Evolutionary conservation across 1,140 invertebrate genomes (phyloP).

Genomic region (Scaptomyza hsui): DNA sequence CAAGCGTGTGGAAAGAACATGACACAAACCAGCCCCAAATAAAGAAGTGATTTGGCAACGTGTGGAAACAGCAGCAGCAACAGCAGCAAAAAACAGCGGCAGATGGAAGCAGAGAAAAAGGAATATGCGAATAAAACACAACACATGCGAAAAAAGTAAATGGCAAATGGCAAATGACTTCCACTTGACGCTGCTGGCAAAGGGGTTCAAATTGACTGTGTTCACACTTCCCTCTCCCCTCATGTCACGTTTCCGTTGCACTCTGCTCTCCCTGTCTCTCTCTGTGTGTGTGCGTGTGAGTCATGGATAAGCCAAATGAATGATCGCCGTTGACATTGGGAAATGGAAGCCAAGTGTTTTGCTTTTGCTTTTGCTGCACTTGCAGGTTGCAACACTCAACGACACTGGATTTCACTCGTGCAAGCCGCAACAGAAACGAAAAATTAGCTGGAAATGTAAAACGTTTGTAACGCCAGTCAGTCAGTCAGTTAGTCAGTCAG

Average conservation of each 20-base stretch:
- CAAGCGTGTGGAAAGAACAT: constrained; percentile 16
- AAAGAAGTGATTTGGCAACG: constrained; percentile 39
- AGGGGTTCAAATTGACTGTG: constrained; percentile 42
- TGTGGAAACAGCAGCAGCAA: constrained; percentile 13
- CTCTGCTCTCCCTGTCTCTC: neutral
- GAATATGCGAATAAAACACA: constrained; percentile 23
- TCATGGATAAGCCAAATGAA: constrained; percentile 71
- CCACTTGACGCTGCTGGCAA: constrained; percentile 31
- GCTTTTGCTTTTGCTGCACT: constrained; percentile 54
- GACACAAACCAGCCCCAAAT: constrained; percentile 35
- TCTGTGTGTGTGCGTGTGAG: constrained; percentile 36
- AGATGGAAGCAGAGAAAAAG: constrained; percentile 31
- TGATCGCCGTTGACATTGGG: constrained; percentile 75
- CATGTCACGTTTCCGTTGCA: constrained; percentile 50
- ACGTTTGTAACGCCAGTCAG: constrained; percentile 43
- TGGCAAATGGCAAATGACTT: constrained; percentile 39
- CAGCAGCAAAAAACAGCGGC: constrained; percentile 4
- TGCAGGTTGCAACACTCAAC: constrained; percentile 53
- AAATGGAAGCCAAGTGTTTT: constrained; percentile 58
- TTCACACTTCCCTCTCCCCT: constrained; percentile 19
- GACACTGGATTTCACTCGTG: constrained; percentile 33
- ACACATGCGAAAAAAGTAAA: constrained; percentile 51
- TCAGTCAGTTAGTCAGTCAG: constrained; percentile 20
- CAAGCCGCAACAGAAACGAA: constrained; percentile 20
- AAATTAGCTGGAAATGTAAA: constrained; percentile 76